Evolutionary conservation across 2,888 invertebrate species (phyloP), one percentile per base, ranked within the genome.

Genomic region (Erebia palarica): DNA sequence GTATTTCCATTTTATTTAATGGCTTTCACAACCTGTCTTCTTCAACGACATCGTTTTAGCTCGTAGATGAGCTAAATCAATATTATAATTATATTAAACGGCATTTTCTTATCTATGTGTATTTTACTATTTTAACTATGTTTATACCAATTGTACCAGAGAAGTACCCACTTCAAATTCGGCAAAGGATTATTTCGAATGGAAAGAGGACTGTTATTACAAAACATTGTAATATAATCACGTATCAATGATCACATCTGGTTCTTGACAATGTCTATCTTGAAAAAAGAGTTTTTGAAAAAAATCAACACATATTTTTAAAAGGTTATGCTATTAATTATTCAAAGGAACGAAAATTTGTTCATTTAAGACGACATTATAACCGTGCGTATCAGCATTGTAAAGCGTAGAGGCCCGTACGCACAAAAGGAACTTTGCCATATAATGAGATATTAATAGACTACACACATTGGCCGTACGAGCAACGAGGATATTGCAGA

Each of bases 391-490:
- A 64, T n/a, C 72, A 66, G 60, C 68, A 18, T 70, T 71, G 73
- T 64, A 69, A 75, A 71, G 65, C 57, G 65, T 60, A 44, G 21
- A 68, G 70, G 67, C 72, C 18, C 42, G 36, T n/a, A 66, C 58
- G 44, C 66, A 73, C 69, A 74, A 74, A 71, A 71, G 73, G 66
- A 68, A 66, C 66, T 73, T 67, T 68, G 70, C 64, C 49, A 69
- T 68, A 58, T 73, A 72, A 74, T 74, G 55, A 68, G 68, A 73
- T 74, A 72, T 74, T 72, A 74, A 72, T 74, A 72, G 72, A 72
- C 72, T 70, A 69, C 71, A 68, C 61, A 53, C 68, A 61, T 68
- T 68, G 61, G 68, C 68, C 42, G 53, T 53, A 68, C 51, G 53
- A 51, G 61, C 21, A 18, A 16, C 16, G 53, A 66, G 47, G 58